Evolutionary conservation across 1,140 invertebrate species (phyloP).

Genomic region (Magallana ariakensis): DNA sequence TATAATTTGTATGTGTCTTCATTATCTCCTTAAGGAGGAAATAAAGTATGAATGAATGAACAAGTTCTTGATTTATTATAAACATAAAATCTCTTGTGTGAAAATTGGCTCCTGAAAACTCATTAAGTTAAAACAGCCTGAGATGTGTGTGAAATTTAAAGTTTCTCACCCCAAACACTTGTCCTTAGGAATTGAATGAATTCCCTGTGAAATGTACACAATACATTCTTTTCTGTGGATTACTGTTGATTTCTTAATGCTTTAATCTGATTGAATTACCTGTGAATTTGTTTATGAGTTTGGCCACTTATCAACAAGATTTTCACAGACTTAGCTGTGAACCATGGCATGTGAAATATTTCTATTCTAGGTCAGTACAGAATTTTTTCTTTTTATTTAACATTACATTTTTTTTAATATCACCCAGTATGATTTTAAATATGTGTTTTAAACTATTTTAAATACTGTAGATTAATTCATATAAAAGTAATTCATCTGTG

Average conservation of each 20-base stretch:
- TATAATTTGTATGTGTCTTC: too few species aligned
- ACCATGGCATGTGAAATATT: background rate
- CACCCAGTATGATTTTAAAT: too few species aligned
- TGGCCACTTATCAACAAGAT: background rate
- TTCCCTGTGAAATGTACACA: background rate
- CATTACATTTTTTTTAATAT: too few species aligned
- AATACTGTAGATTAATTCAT: too few species aligned
- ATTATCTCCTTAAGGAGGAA: too few species aligned
- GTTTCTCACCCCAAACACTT: background rate
- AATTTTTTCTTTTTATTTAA: background rate
- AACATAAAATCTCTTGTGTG: too few species aligned
- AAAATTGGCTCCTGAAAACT: too few species aligned
- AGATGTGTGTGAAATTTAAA: background rate
- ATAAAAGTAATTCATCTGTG: too few species aligned
- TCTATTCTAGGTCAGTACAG: background rate
- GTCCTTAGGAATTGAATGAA: background rate
- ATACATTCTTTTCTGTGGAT: background rate
- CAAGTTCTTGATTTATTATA: background rate
- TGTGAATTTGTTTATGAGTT: background rate
- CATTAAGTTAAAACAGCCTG: background rate
- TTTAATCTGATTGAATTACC: slow-evolving; percentile 22
- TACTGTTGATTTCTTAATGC: slow-evolving; percentile 9
- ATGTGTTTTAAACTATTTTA: background rate
- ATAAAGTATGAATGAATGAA: too few species aligned
- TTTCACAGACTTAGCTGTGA: background rate